Evolutionary conservation across 2,888 invertebrate genomes (phyloP).

Genomic region (Schizotus pectinicornis): DNA sequence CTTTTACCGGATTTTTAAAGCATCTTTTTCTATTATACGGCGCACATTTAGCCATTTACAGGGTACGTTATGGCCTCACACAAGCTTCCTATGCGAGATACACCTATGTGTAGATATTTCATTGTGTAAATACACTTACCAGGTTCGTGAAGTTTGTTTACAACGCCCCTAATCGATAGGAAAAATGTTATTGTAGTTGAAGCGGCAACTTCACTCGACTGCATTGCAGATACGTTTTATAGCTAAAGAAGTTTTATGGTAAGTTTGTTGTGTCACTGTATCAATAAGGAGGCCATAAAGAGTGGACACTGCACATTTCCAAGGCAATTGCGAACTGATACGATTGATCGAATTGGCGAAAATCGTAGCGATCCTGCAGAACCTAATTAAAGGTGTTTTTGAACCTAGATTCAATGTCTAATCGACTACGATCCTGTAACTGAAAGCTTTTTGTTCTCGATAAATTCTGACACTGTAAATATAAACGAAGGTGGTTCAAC

Average conservation of each 20-base stretch:
- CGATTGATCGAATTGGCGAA: too few relatives aligned
- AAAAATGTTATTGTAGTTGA: constrained; percentile 26
- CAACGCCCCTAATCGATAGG: constrained; percentile 25
- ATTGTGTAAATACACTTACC: constrained; percentile 17
- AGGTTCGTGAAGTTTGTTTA: constrained; percentile 16
- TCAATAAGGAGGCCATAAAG: too few relatives aligned
- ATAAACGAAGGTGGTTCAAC: too few relatives aligned
- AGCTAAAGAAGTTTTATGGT: constrained; percentile 6
- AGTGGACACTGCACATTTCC: too few relatives aligned
- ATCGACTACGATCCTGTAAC: too few relatives aligned
- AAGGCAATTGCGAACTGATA: too few relatives aligned
- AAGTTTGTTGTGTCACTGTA: not conserved
- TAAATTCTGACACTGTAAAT: too few relatives aligned
- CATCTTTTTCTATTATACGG: constrained; percentile 15
- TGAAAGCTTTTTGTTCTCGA: too few relatives aligned
- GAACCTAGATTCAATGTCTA: too few relatives aligned
- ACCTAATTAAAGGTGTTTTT: too few relatives aligned
- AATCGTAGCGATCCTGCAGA: too few relatives aligned
- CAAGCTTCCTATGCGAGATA: constrained; percentile 11
- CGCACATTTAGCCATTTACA: constrained; percentile 23
- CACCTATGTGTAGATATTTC: constrained; percentile 27
- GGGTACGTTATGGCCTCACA: constrained; percentile 9
- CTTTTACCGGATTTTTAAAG: constrained; percentile 25
- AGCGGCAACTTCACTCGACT: constrained; percentile 17
- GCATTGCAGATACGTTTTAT: constrained; percentile 29